Conservation (phyloP, 2,113 vertebrate species). For the Lasiurus borealis region DNA sequence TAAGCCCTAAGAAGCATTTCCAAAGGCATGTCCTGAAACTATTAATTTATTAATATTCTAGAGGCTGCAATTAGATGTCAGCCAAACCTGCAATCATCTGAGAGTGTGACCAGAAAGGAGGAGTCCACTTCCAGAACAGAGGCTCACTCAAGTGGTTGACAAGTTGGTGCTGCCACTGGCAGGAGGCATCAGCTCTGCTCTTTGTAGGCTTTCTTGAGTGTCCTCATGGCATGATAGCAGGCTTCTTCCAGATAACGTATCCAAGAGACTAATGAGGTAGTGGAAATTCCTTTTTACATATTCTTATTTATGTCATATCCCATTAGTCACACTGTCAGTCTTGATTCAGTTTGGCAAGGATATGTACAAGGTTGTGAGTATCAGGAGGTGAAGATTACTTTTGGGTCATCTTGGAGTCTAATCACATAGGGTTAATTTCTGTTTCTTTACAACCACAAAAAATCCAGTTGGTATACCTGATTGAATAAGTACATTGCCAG, state of each 20-base stretch:
- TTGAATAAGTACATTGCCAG: neutral
- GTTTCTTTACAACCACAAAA: constrained; percentile 9
- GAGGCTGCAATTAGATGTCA: neutral
- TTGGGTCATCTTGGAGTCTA: neutral
- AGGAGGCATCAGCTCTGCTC: neutral
- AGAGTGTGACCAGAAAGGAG: neutral
- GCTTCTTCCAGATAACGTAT: neutral
- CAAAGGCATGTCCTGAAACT: neutral
- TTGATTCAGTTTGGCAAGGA: neutral
- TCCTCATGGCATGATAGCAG: neutral
- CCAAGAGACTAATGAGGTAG: neutral
- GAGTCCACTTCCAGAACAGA: neutral
- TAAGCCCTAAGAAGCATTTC: neutral
- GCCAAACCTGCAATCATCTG: neutral
- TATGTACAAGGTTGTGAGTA: neutral
- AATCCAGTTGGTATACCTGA: neutral
- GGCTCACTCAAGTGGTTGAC: neutral
- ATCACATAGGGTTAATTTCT: neutral
- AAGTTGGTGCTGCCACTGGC: neutral
- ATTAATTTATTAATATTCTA: neutral
- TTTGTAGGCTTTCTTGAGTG: neutral
- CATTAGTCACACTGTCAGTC: neutral
- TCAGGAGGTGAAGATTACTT: neutral
- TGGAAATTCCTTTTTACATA: neutral
- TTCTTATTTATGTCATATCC: neutral